A percentile compares a stretch with the other conserved stretches of the same genome.
phyloP scores from a whole-genome alignment of 2,888 invertebrate genomes.

The Nemurella pictetii region DNA sequence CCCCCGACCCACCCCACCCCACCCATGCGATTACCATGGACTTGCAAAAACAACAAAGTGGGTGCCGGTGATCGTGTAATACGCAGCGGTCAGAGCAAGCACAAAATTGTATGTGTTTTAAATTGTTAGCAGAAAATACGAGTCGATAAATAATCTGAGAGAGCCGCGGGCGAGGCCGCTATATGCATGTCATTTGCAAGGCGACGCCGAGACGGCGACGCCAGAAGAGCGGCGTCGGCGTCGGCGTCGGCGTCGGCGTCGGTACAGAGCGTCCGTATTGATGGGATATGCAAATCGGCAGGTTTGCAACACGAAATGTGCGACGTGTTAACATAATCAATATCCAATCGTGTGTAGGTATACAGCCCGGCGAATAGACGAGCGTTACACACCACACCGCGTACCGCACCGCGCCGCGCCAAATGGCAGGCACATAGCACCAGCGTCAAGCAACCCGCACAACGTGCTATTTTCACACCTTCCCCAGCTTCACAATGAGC shows the following conservation, averaged over 20 bases:
- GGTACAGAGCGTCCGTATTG: slow-evolving; percentile 25
- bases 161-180: neutral
- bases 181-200: slow-evolving; percentile 5
- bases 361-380: neutral
- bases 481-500: neutral
- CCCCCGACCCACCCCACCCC: no score
- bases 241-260: neutral
- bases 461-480: no score
- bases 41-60: neutral
- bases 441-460: no score
- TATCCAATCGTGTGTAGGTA: slow-evolving; percentile 11
- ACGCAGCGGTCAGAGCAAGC: neutral
- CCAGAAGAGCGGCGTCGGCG: neutral
- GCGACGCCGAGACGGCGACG: no score
- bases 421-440: neutral
- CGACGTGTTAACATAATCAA: slow-evolving; percentile 36
- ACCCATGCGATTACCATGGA: neutral
- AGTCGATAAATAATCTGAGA: slow-evolving; percentile 11
- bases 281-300: slow-evolving; percentile 38
- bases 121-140: neutral
- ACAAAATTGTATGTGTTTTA: neutral
- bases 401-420: neutral
- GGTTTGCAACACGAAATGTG: slow-evolving; percentile 9
- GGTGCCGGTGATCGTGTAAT: neutral
- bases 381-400: no score